Base-by-base conservation (phyloP, 2,888 invertebrate species). In the Miltochrista miniata region DNA sequence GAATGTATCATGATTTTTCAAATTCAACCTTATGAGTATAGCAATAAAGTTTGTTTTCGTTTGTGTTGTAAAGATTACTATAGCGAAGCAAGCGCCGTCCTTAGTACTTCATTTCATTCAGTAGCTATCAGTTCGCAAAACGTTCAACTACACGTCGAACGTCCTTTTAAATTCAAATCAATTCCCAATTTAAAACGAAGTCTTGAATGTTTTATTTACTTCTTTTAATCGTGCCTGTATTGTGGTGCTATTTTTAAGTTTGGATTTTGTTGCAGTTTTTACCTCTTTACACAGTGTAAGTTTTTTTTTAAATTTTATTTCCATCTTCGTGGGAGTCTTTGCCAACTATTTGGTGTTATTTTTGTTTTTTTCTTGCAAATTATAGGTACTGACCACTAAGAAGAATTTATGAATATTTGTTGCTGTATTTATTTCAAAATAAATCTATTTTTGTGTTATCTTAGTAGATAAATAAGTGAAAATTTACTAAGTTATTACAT, bases 131-230 rank as follows among this genome's bases (percentile, higher is more conserved):
- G 74, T 77, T 56, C 46, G 75, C 76, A 63, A 82, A 81, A 75
- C 74, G 79, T 77, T 73, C 77, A 70, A 65, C 68, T 59, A 70
- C 61, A 59, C 59, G 70, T 73, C 57, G 74, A 66, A 57, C 69
- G 68, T 58, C 61, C 48, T 53, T 67, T 60, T 48, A 45, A 56
- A 56, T 60, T 50, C 44, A 56, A 57, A 48, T 53, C 56, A 56
- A 54, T 61, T 52, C 38, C 51, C 48, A 30, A 44, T 53, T 66
- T 63, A 53, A 56, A 59, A 61, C 47, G 13, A 13, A 35, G 18
- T 34, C 0, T 47, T 60, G 51, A 41, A 33, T 48, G 12, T 45
- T 55, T 58, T 61, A n/a, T n/a, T n/a, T n/a, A n/a, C n/a, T n/a
- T n/a, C 18, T 24, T 33, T 45, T 45, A 51, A 44, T 54, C 58